phyloP scores from a whole-genome alignment of 1,140 invertebrate genomes.

The Leptestheria dahalacensis region DNA sequence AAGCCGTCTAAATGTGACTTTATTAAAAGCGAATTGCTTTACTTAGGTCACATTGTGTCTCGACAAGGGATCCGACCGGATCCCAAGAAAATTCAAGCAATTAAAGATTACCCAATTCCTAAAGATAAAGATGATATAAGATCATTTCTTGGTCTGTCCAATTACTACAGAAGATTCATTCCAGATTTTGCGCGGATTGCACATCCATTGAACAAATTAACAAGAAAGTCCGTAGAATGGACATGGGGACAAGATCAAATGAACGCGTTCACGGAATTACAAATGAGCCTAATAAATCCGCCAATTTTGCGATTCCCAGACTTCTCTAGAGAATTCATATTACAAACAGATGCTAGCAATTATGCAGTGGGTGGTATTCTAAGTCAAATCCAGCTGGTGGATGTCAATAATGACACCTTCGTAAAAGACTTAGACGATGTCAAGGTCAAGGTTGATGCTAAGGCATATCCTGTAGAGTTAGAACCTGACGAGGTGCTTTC shows the following conservation, averaged over 20 bases:
- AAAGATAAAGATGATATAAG: slow-evolving; percentile 21
- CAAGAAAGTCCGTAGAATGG: slow-evolving; percentile 22
- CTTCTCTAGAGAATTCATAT: too few relatives aligned
- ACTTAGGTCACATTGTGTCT: slow-evolving; percentile 27
- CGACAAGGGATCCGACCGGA: slow-evolving; percentile 25
- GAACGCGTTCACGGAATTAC: too few relatives aligned
- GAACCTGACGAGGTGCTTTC: too few relatives aligned
- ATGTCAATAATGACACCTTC: too few relatives aligned
- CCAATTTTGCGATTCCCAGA: too few relatives aligned
- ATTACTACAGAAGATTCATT: slow-evolving; percentile 27
- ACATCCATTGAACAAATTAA: slow-evolving; percentile 20
- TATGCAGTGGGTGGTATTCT: too few relatives aligned
- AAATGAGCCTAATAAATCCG: too few relatives aligned
- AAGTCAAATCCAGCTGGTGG: too few relatives aligned
- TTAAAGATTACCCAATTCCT: slow-evolving; percentile 24
- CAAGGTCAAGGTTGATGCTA: too few relatives aligned
- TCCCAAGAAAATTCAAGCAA: slow-evolving; percentile 27
- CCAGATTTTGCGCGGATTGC: slow-evolving; percentile 22
- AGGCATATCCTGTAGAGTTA: too few relatives aligned
- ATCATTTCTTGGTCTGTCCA: slow-evolving; percentile 22
- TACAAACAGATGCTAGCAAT: too few relatives aligned
- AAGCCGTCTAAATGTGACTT: slow-evolving; percentile 27
- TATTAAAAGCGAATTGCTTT: slow-evolving; percentile 24
- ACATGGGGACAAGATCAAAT: slow-evolving; percentile 17
- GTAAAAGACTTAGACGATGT: too few relatives aligned